Base-by-base conservation (phyloP, 2,888 invertebrate genomes). In the Rhamnusium bicolor region DNA sequence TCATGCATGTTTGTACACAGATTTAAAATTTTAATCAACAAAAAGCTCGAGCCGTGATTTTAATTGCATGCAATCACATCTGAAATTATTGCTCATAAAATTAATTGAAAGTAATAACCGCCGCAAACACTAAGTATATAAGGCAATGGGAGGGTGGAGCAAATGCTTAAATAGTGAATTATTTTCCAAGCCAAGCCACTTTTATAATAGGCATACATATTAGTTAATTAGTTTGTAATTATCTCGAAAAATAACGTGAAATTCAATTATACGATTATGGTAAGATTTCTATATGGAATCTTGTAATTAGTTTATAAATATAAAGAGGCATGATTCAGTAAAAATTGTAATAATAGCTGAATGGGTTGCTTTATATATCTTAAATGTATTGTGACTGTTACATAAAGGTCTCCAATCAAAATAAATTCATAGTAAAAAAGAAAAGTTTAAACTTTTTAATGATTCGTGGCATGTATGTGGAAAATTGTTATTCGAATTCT, bases 81-180 rank as follows among this genome's bases (percentile, higher is more conserved):
- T 81, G 82, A 83, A 84, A 84, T 81, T 73, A 76, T 80, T 82
- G 83, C 83, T 81, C 85, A 85, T 85, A 85, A 86, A 85, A 84
- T 82, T 86, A 86, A 86, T 86, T 86, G 86, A 84, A 82, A 83
- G 84, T 85, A 86, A 86, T 85, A 84, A 86, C 84, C 83, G 77
- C 80, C 53, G 67, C 46, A n/a, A 49, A 68, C 62, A 66, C 40
- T 47, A 63, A 63, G 49, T 51, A 51, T 49, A 49, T 27, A 63
- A 27, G 49, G 46, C 49, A 14, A 7, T 51, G 27, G 29, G 5
- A 53, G 65, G 65, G 51, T 65, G 65, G 53, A 65, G 65, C 27
- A 65, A 65, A 29, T 29, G 18, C 32, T 53, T 61, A 53, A 65
- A 49, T 49, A 21, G 49, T 53, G 53, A 51, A 53, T 65, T 53